These are phyloP conservation scores for Sibirionetta formosa DNA, from an alignment of 2,797 vertebrate species.

Conservation along the genomic window DNA sequence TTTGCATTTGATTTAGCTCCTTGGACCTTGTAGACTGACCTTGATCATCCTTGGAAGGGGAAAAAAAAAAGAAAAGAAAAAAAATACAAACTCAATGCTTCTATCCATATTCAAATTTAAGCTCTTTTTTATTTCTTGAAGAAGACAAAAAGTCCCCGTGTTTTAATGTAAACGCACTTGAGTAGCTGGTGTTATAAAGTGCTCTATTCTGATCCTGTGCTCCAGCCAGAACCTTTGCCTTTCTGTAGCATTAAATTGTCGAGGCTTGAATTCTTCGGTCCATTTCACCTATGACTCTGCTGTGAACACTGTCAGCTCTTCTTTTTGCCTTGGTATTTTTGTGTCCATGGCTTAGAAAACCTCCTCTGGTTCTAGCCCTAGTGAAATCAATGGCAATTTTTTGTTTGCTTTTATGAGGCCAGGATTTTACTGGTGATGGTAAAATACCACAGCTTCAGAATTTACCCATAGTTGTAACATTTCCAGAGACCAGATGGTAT, in stretches of 20 bases:
- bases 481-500: not conserved
- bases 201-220: not conserved
- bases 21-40: constrained; percentile 37
- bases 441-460: not conserved
- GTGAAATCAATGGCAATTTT: not conserved
- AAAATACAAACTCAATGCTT: not conserved
- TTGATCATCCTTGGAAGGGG: constrained; percentile 40
- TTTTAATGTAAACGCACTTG: not conserved
- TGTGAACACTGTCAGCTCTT: not conserved
- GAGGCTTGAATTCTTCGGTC: not conserved
- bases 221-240: not conserved
- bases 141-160: not conserved
- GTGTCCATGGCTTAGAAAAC: not conserved
- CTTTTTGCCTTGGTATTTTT: not conserved
- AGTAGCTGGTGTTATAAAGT: not conserved
- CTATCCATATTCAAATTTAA: not conserved
- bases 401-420: not conserved
- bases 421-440: not conserved
- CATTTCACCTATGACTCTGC: not conserved
- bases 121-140: not conserved
- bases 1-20: constrained; percentile 64
- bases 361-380: not conserved
- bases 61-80: rapidly evolving
- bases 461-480: not conserved
- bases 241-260: not conserved